Evolutionary conservation across 2,888 invertebrate species (phyloP).

Genomic region (Drosophila atripex): DNA sequence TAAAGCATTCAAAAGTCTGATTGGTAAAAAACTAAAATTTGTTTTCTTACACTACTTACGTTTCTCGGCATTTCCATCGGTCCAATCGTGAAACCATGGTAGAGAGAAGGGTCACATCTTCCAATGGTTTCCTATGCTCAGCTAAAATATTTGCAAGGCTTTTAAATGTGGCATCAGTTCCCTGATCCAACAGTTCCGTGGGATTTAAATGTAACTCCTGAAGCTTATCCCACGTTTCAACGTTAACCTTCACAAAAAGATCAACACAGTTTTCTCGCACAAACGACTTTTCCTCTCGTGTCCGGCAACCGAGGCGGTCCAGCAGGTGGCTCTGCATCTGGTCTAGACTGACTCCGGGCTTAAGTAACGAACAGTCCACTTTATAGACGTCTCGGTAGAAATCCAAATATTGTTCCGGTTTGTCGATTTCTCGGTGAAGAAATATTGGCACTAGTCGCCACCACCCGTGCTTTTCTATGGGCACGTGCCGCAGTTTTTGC

Average conservation of each 20-base stretch:
- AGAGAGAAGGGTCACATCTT: slow-evolving; percentile 44
- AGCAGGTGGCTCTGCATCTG: slow-evolving; percentile 40
- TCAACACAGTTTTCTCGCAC: slow-evolving; percentile 59
- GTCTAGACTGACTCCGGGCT: neutral
- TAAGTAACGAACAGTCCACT: slow-evolving; percentile 36
- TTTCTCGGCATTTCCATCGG: neutral
- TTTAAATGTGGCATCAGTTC: slow-evolving; percentile 49
- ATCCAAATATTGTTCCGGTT: slow-evolving; percentile 8
- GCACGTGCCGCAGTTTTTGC: slow-evolving; percentile 34
- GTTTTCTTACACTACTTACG: slow-evolving; percentile 34
- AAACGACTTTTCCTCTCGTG: slow-evolving; percentile 53
- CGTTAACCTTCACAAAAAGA: slow-evolving; percentile 38
- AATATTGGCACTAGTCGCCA: slow-evolving; percentile 59
- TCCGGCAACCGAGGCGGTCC: slow-evolving; percentile 42
- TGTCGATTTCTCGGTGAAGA: neutral
- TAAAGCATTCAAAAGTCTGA: neutral
- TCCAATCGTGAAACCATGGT: slow-evolving; percentile 27
- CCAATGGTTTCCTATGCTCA: slow-evolving; percentile 11
- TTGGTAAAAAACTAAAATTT: neutral
- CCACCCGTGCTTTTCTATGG: slow-evolving; percentile 59
- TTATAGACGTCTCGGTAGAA: slow-evolving; percentile 50
- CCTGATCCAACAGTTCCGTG: slow-evolving; percentile 59
- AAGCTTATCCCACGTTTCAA: slow-evolving; percentile 50
- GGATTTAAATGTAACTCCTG: slow-evolving; percentile 37
- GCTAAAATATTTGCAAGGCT: slow-evolving; percentile 26